A percentile compares a stretch with the other conserved stretches of the same genome.
Evolutionary conservation across 2,113 vertebrate genomes (phyloP).

Genomic region (Oncorhynchus gorbuscha): DNA sequence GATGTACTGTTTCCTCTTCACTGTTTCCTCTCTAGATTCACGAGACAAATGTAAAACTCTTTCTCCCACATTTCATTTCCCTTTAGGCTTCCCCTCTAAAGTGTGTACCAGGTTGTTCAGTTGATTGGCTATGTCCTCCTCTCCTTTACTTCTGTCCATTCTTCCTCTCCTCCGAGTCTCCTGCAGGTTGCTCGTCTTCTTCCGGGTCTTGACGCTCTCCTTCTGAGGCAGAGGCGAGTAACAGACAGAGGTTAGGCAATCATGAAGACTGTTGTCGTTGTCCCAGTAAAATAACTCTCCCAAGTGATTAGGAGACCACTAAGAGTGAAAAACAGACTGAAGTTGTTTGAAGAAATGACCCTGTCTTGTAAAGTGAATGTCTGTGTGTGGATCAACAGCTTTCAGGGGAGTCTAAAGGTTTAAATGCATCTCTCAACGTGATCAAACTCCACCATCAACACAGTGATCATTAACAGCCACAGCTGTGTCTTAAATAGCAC

Average conservation of each 20-base stretch:
- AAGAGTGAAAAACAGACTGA: too few relatives aligned
- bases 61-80: too few relatives aligned
- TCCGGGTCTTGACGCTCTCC: slow-evolving; percentile 35
- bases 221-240: slow-evolving; percentile 23
- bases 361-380: not conserved
- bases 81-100: not conserved
- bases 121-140: slow-evolving; percentile 45
- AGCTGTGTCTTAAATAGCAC: too few relatives aligned
- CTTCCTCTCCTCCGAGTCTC: slow-evolving; percentile 48
- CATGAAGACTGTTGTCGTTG: not conserved
- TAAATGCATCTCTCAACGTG: not conserved
- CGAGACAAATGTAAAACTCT: too few relatives aligned
- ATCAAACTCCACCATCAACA: slow-evolving; percentile 20
- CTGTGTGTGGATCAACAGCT: not conserved
- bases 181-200: slow-evolving; percentile 38
- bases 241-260: not conserved
- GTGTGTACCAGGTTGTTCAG: slow-evolving; percentile 44
- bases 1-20: too few relatives aligned
- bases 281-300: too few relatives aligned
- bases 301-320: too few relatives aligned
- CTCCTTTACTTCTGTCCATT: slow-evolving; percentile 45
- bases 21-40: not conserved
- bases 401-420: too few relatives aligned
- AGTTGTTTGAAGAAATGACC: not conserved
- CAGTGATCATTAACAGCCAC: slow-evolving; percentile 15